A percentile compares a stretch with the other conserved stretches of the same genome.
phyloP scores from a whole-genome alignment of 2,797 vertebrate species.

The Caiman crocodilus region DNA sequence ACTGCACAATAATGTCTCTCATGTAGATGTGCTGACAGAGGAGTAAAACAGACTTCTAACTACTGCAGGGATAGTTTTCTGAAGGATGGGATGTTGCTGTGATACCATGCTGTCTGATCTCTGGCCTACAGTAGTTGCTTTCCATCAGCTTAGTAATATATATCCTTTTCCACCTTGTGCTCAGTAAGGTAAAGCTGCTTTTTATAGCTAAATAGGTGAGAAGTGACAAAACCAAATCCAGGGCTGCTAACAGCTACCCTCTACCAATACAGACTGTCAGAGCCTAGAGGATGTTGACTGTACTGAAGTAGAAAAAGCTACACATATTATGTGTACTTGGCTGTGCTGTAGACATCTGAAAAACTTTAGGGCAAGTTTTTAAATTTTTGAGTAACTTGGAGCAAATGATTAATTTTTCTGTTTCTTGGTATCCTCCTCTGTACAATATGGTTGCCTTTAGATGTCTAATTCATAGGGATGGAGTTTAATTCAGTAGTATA shows the following conservation, averaged over 20 bases:
- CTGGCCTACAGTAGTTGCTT: constrained; percentile 51
- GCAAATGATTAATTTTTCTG: background rate
- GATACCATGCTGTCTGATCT: constrained; percentile 10
- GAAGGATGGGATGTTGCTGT: background rate
- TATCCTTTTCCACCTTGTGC: background rate
- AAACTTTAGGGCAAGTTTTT: background rate
- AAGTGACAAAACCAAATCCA: background rate
- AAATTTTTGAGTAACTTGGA: background rate
- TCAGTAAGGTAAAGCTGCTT: background rate
- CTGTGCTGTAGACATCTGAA: background rate
- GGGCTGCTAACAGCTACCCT: background rate
- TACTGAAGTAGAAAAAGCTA: background rate
- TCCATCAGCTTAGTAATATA: too few species aligned
- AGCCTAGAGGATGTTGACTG: background rate
- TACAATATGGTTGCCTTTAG: background rate
- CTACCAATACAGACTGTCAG: background rate
- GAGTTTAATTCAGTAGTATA: background rate
- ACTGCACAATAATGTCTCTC: too few species aligned
- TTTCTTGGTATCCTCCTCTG: background rate
- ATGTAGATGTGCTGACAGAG: too few species aligned
- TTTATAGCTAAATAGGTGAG: background rate
- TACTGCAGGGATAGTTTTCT: constrained; percentile 2
- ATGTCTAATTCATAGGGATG: background rate
- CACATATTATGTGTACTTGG: background rate
- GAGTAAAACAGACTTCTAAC: constrained; percentile 4